A percentile compares a stretch with the other conserved stretches of the same genome.
phyloP scores from a whole-genome alignment of 2,113 vertebrate species.

The sheep (Ovis aries) region ARS-UI_Ramb_v3.0 NC_056066.1:77653001-77653500 shows the following conservation, averaged over 20 bases:
- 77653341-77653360: no score
- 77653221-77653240: background rate
- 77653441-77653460: background rate
- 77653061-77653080: background rate
- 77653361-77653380: fast-evolving
- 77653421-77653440: background rate
- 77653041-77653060: background rate
- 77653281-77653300: background rate
- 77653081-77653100: background rate
- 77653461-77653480: background rate
- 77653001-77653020: background rate
- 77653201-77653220: background rate
- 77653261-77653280: background rate
- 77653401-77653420: background rate
- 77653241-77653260: background rate
- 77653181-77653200: background rate
- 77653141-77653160: background rate
- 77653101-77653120: background rate
- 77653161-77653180: background rate
- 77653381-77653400: background rate
- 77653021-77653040: background rate
- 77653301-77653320: background rate
- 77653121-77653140: background rate
- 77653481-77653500: fast-evolving
- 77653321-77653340: background rate